Conservation (phyloP, 2,113 vertebrate genomes). For the Tragulus kanchil region DNA sequence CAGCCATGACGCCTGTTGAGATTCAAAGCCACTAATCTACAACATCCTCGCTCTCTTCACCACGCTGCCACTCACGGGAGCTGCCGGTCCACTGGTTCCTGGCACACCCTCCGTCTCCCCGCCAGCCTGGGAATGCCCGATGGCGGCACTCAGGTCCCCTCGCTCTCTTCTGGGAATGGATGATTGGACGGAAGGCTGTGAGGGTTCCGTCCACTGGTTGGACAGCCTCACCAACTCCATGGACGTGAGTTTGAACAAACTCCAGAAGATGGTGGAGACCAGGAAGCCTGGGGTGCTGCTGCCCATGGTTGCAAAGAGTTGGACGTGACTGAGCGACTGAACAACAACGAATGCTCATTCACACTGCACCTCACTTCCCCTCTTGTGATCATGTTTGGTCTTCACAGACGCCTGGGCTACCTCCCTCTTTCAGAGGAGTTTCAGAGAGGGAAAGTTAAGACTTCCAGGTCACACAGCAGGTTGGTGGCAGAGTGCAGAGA, state of each 20-base stretch:
- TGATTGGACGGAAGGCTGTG: rapidly evolving
- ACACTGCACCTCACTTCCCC: background rate
- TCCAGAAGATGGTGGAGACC: background rate
- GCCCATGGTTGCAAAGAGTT: background rate
- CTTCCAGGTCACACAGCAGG: background rate
- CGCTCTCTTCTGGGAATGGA: background rate
- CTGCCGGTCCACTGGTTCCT: background rate
- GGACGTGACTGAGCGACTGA: background rate
- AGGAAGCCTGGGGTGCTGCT: background rate
- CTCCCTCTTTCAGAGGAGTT: background rate
- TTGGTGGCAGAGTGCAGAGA: too few relatives aligned
- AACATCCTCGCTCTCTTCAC: background rate
- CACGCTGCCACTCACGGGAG: background rate
- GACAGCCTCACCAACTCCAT: background rate
- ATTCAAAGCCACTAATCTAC: background rate
- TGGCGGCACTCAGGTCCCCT: background rate
- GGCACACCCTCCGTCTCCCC: background rate
- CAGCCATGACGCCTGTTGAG: rapidly evolving
- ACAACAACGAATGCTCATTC: background rate
- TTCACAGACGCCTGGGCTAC: background rate
- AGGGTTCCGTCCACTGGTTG: background rate
- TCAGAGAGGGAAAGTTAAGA: background rate
- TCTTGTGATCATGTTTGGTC: background rate
- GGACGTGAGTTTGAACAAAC: background rate
- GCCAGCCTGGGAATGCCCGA: background rate